Percentiles rank a stretch among this genome's conserved stretches.
Conservation (phyloP, 2,888 invertebrate genomes). For the Embidobia sp. region DNA sequence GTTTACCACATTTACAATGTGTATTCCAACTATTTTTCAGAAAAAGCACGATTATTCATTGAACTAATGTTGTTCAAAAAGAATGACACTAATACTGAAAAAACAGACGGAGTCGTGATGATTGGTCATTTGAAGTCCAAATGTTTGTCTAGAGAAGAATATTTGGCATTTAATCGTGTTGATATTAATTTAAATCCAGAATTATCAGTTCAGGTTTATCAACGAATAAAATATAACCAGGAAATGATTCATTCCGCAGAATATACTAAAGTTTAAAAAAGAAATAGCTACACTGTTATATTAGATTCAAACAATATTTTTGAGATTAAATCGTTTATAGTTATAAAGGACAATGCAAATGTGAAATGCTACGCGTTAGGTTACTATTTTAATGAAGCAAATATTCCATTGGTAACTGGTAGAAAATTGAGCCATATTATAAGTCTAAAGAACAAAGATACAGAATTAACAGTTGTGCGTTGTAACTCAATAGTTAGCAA, state of each 20-base stretch:
- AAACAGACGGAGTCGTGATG: too few relatives aligned
- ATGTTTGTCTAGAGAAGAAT: not conserved
- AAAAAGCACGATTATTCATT: not conserved
- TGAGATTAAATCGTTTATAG: not conserved
- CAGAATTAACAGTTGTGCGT: not conserved
- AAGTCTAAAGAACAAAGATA: not conserved
- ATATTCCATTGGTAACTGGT: not conserved
- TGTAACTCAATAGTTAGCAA: not conserved
- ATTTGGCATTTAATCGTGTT: not conserved
- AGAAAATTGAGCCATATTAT: conserved; percentile 1
- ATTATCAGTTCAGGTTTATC: not conserved
- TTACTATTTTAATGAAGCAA: not conserved
- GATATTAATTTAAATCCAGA: not conserved
- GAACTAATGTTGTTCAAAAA: not conserved
- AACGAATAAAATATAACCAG: not conserved
- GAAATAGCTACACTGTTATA: conserved; percentile 24
- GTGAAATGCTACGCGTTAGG: conserved; percentile 3
- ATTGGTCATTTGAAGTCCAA: too few relatives aligned
- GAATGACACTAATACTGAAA: too few relatives aligned
- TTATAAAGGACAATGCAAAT: not conserved
- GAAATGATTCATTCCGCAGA: not conserved
- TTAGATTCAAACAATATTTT: conserved; percentile 1
- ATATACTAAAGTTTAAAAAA: conserved; percentile 20
- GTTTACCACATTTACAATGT: conserved; percentile 2
- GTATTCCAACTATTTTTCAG: not conserved